Evolutionary conservation across 2,797 vertebrate species (phyloP), one percentile per base, ranked within the genome.

Genomic region (Peromyscus nudipes): DNA sequence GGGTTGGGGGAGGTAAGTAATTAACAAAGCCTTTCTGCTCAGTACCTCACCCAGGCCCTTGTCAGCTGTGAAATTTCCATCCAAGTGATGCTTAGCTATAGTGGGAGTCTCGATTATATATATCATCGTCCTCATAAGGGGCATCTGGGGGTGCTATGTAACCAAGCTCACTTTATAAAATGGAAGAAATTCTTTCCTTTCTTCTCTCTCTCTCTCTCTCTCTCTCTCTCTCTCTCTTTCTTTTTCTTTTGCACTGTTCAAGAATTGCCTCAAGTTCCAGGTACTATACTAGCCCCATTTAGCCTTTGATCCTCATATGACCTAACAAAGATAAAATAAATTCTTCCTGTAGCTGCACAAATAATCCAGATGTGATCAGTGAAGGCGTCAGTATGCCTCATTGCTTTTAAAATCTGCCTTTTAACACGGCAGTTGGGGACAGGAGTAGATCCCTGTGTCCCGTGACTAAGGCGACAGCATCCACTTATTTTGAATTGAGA

Each of bases 401-500:
- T 64, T 80, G 57, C 65, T 31, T 12, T 65, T 17, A 34, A 92
- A 85, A 85, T 67, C 25, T 89, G 92, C 49, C 8, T 77, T 92
- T 71, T 69, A 55, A 75, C 52, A 6, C 5, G 55, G 43, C 14
- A 21, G 83, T 27, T 90, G 49, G 65, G 67, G 52, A 79, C 4
- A 73, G 27, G 29, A 1, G 12, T 71, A 12, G 2, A 1, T 76
- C 49, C 57, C 86, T 34, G 16, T 31, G 43, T 17, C 82, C 34
- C 5, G 3, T 65, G 37, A 89, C 40, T 34, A 55, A 12, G 31
- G 76, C 76, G 2, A 1, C 10, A 23, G 14, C 21, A 6, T 84
- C 80, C 5, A 17, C 14, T 40, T 69, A 17, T 82, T 91, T 71
- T 95, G 75, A 96, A 46, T 49, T 83, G 83, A 71, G n/a, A 65